Percentiles rank a stretch among this genome's conserved stretches.
Evolutionary conservation across 1,140 invertebrate genomes (phyloP).

Genomic region (Triops longicaudatus): DNA sequence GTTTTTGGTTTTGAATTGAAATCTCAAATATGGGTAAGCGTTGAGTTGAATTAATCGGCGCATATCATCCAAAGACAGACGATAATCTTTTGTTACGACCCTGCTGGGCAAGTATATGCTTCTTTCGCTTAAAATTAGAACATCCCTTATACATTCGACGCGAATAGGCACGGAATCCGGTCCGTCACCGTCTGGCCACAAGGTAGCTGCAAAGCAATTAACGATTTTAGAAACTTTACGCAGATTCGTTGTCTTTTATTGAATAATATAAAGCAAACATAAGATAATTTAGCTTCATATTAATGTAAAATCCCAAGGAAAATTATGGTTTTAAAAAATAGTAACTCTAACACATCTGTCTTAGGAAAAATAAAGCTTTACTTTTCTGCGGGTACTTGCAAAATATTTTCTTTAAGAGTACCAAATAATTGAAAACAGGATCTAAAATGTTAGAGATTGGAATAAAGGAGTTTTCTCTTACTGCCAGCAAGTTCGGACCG

Average conservation of each 20-base stretch:
- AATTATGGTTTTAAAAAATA: neutral
- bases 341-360: neutral
- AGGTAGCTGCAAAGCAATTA: neutral
- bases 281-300: neutral
- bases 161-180: neutral
- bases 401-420: neutral
- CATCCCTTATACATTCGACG: neutral
- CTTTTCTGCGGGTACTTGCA: neutral
- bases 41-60: neutral
- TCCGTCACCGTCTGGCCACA: neutral
- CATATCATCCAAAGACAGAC: neutral
- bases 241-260: neutral
- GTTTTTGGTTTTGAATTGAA: neutral
- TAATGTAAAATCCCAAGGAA: neutral
- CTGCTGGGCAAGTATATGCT: neutral
- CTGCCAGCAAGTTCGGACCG: neutral
- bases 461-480: neutral
- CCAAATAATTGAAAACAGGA: neutral
- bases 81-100: neutral
- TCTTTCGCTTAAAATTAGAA: neutral
- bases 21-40: neutral
- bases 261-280: too few relatives aligned
- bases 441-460: too few relatives aligned
- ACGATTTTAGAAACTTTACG: neutral
- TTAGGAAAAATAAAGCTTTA: neutral